phyloP scores from a whole-genome alignment of 2,888 invertebrate genomes.

The Leistus spinibarbis region DNA sequence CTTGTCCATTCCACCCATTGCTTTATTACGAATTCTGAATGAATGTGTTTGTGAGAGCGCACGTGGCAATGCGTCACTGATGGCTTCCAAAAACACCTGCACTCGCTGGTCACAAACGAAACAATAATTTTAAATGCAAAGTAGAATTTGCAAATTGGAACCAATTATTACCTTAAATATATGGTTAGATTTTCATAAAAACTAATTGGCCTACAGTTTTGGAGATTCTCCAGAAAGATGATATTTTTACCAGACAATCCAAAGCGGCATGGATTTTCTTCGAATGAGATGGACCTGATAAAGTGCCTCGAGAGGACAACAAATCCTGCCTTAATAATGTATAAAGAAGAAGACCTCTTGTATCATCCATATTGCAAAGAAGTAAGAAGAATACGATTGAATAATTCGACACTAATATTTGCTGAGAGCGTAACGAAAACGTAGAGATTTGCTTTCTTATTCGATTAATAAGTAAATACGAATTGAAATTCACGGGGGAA shows the following conservation, averaged over 20 bases:
- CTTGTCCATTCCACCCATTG: background rate
- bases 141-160: background rate
- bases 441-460: constrained; percentile 22
- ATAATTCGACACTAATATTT: constrained; percentile 17
- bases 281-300: too few relatives aligned
- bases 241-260: too few relatives aligned
- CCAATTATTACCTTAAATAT: background rate
- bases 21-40: background rate
- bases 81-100: background rate
- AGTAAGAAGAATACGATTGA: background rate
- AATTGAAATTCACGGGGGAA: constrained; percentile 37
- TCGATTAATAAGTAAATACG: constrained; percentile 35
- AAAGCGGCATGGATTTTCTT: too few relatives aligned
- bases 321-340: too few relatives aligned
- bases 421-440: constrained; percentile 6
- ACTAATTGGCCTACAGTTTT: too few relatives aligned
- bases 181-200: too few relatives aligned
- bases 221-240: too few relatives aligned
- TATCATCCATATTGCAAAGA: background rate
- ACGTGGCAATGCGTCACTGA: background rate
- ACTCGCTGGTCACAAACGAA: background rate
- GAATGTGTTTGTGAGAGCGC: background rate
- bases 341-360: background rate
- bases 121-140: background rate
- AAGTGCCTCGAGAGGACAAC: too few relatives aligned